Evolutionary conservation across 2,797 vertebrate species (phyloP).

Genomic region (Oryzias sinensis): DNA sequence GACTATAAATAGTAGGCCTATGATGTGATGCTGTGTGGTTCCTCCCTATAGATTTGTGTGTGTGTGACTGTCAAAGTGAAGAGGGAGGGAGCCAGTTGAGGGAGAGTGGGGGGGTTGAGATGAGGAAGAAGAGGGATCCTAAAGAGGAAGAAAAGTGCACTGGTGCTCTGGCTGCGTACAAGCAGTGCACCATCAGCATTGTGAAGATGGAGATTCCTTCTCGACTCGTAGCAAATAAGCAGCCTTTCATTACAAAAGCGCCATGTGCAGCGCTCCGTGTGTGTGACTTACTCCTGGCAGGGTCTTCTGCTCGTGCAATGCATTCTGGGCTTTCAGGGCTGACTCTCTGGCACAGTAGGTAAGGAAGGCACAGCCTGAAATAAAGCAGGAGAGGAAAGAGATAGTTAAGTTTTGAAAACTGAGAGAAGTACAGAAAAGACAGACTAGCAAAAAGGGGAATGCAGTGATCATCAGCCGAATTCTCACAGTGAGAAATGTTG

Average conservation of each 20-base stretch:
- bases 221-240: constrained; percentile 54
- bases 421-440: constrained; percentile 59
- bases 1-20: constrained; percentile 78
- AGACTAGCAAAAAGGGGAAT: constrained; percentile 14
- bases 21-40: constrained; percentile 75
- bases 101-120: neutral
- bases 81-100: constrained; percentile 31
- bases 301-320: constrained; percentile 96
- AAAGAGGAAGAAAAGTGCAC: constrained; percentile 36
- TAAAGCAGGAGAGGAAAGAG: constrained; percentile 48
- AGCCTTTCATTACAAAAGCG: constrained; percentile 34
- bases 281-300: constrained; percentile 87
- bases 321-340: constrained; percentile 95
- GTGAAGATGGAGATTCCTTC: constrained; percentile 43
- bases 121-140: constrained; percentile 34
- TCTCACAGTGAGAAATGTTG: constrained; percentile 39
- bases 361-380: constrained; percentile 92
- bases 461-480: constrained; percentile 37
- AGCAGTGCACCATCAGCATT: constrained; percentile 46
- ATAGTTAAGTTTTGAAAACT: constrained; percentile 42
- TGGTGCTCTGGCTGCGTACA: constrained; percentile 36
- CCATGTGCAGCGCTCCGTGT: constrained; percentile 23
- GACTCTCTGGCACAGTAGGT: constrained; percentile 98
- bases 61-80: constrained; percentile 71
- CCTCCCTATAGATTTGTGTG: constrained; percentile 71